These are phyloP conservation scores for Drosophila bocqueti DNA, from an alignment of 1,140 invertebrate genomes.

Conservation along the genomic window DNA sequence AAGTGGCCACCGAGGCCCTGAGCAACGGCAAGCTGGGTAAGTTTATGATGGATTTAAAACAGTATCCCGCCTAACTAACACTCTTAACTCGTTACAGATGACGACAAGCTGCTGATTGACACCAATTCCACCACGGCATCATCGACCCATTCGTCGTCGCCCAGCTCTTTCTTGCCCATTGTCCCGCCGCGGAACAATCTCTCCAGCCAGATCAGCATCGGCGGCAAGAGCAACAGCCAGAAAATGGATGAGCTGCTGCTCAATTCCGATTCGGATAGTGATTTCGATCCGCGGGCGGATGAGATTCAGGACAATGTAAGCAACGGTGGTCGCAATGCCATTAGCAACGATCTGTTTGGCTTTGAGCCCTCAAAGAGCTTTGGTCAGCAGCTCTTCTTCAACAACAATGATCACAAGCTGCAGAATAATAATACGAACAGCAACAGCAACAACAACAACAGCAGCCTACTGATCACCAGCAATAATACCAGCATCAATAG, in stretches of 20 bases:
- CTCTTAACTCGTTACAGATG: slow-evolving; percentile 66
- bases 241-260: slow-evolving; percentile 93
- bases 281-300: slow-evolving; percentile 91
- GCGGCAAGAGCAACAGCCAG: slow-evolving; percentile 88
- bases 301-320: slow-evolving; percentile 86
- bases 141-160: slow-evolving; percentile 66
- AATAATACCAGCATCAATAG: slow-evolving; percentile 70
- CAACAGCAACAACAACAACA: slow-evolving; percentile 48
- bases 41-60: background rate
- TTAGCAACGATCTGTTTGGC: slow-evolving; percentile 82
- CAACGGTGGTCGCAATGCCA: slow-evolving; percentile 78
- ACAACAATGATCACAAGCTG: slow-evolving; percentile 72
- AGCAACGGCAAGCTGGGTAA: slow-evolving; percentile 79
- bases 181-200: slow-evolving; percentile 89
- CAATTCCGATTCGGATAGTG: slow-evolving; percentile 91
- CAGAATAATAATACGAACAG: slow-evolving; percentile 69
- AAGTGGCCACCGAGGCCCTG: slow-evolving; percentile 40
- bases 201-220: slow-evolving; percentile 86
- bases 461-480: slow-evolving; percentile 54
- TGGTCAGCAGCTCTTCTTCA: slow-evolving; percentile 84
- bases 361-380: slow-evolving; percentile 84
- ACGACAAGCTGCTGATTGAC: slow-evolving; percentile 82
- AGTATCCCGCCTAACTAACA: background rate
- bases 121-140: slow-evolving; percentile 77
- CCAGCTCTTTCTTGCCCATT: slow-evolving; percentile 86